Evolutionary conservation across 2,797 vertebrate species (phyloP).

Genomic region (Chiloscyllium punctatum): DNA sequence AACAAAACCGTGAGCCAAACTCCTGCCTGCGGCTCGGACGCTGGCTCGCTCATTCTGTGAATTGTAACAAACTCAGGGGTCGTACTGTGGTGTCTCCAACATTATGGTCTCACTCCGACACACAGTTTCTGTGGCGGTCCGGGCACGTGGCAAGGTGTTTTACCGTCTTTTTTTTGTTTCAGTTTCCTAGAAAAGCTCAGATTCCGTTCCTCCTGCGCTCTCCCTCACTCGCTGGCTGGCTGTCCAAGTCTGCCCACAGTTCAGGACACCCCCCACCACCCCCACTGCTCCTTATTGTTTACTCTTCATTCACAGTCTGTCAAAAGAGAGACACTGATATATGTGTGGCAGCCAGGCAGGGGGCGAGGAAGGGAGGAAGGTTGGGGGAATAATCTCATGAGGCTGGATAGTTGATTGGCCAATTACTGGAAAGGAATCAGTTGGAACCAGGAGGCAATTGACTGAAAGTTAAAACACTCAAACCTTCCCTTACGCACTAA

Average conservation of each 20-base stretch:
- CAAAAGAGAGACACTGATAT: slow-evolving; percentile 9
- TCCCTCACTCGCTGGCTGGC: slow-evolving; percentile 42
- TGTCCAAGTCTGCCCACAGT: not conserved
- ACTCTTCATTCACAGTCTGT: not conserved
- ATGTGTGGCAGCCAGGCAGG: not conserved
- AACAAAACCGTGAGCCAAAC: not conserved
- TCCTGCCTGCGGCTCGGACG: not conserved
- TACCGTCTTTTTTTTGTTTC: not conserved
- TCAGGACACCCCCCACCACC: slow-evolving; percentile 12
- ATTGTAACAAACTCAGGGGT: not conserved
- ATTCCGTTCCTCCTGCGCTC: slow-evolving; percentile 50
- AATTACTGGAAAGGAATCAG: not conserved
- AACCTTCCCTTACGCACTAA: not conserved
- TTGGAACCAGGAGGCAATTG: not conserved
- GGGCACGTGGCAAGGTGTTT: slow-evolving; percentile 12
- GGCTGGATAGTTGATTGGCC: not conserved
- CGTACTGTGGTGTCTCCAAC: not conserved
- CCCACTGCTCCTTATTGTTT: slow-evolving; percentile 30
- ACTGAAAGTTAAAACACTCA: not conserved
- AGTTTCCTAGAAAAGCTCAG: slow-evolving; percentile 48
- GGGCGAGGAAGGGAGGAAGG: not conserved
- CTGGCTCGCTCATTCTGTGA: not conserved
- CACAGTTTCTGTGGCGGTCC: slow-evolving; percentile 45
- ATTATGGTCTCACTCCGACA: slow-evolving; percentile 37
- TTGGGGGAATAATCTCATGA: not conserved